Percentiles rank a stretch among this genome's conserved stretches.
phyloP scores from a whole-genome alignment of 2,888 invertebrate species.

The Marasmarcha lunaedactyla region DNA sequence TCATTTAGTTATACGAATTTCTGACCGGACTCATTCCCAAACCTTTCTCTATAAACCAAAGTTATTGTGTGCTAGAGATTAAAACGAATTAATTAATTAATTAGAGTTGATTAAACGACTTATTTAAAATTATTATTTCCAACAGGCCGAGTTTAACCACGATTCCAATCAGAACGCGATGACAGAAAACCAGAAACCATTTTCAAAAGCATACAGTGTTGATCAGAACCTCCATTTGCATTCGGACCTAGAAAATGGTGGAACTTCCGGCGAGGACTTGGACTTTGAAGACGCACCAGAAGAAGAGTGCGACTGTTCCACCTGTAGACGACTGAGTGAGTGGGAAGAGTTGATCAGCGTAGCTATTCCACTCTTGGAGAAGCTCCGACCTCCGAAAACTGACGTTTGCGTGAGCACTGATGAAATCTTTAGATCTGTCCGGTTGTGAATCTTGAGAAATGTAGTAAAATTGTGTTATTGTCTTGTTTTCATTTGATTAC shows the following conservation, averaged over 20 bases:
- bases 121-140: too few relatives aligned
- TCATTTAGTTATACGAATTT: too few relatives aligned
- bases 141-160: slow-evolving; percentile 44
- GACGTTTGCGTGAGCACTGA: slow-evolving; percentile 58
- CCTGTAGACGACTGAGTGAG: slow-evolving; percentile 48
- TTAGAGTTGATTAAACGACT: too few relatives aligned
- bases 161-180: slow-evolving; percentile 28
- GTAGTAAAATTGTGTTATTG: too few relatives aligned
- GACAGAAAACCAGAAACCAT: slow-evolving; percentile 12
- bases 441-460: too few relatives aligned
- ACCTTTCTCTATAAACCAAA: too few relatives aligned
- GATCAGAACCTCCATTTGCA: slow-evolving; percentile 31
- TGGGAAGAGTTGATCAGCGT: slow-evolving; percentile 84
- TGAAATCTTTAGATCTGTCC: slow-evolving; percentile 8
- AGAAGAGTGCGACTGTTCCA: slow-evolving; percentile 41
- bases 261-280: slow-evolving; percentile 41
- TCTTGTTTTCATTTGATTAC: too few relatives aligned
- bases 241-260: slow-evolving; percentile 14
- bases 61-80: too few relatives aligned
- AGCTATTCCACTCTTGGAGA: slow-evolving; percentile 79
- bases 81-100: too few relatives aligned
- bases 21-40: too few relatives aligned
- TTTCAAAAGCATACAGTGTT: slow-evolving; percentile 28
- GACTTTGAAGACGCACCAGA: slow-evolving; percentile 52
- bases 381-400: slow-evolving; percentile 54